Base-by-base conservation (phyloP, 2,113 vertebrate genomes). In the western clawed frog (Xenopus tropicalis) region DNA sequence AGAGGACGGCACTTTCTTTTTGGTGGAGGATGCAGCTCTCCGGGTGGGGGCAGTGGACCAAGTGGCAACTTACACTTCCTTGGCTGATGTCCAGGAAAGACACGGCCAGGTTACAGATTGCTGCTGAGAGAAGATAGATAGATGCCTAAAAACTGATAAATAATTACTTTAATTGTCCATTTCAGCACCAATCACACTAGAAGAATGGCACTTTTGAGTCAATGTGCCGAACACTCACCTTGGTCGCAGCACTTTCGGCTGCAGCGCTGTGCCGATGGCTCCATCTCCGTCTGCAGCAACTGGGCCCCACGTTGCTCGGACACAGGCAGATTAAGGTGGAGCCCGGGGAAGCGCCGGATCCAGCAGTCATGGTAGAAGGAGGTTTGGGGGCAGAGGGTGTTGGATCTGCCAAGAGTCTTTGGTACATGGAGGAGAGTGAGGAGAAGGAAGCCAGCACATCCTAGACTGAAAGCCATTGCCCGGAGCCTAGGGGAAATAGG, bases 21-120 rank as follows among this genome's bases (percentile, higher is more conserved):
- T 89, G 89, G 44, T 85, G 91, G 29, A 96, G 80, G 20, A 94
- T 85, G 64, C 96, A 98, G 79, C 94, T 98, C 80, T 96, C 93
- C 79, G 93, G 67, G 0, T 89, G 87, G 0, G 96, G 95, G 69
- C 97, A 99, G 78, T 93, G 90, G 19, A 98, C 1, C 19, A 98
- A 95, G 80, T 94, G 88, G 79, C 96, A 99, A 83, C 97, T 97
- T 62, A 79, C 84, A 0, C 78, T 90, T 71, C 89, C 85, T 17
- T 90, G 85, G 59, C 84, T 72, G 14, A 84, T 81, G 25, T 93
- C 91, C 0, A 89, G 89, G 82, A 93, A 93, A 88, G 96, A 99
- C 78, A 97, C 88, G 19, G 97, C 97, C 84, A 96, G 54, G 71
- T 95, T 98, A 81, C 97, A 99, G 82, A 94, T 94, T 66, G 89